Conservation (phyloP, 1,140 invertebrate genomes). For the Drosophila orosa region DNA sequence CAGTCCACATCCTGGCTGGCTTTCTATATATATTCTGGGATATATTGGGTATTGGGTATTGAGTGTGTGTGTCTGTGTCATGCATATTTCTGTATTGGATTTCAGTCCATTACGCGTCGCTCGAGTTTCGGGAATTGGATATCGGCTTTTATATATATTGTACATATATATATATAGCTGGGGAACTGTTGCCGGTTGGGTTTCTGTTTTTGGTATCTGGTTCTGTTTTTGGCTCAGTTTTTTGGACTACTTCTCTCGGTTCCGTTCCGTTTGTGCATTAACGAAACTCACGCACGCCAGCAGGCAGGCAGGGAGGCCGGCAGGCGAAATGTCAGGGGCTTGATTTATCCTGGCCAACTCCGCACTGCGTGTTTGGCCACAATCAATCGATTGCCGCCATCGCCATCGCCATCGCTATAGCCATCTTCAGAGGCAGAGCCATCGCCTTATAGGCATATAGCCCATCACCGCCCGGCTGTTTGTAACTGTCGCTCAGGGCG, state of each 20-base stretch:
- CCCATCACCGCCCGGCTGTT: conserved; percentile 59
- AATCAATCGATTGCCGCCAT: conserved; percentile 77
- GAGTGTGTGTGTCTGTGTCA: conserved; percentile 51
- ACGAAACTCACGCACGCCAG: conserved; percentile 77
- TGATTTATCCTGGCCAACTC: conserved; percentile 82
- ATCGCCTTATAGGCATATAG: conserved; percentile 40
- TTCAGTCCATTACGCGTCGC: conserved; percentile 77
- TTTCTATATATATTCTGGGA: conserved; percentile 15
- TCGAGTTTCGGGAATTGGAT: conserved; percentile 77
- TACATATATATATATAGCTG: conserved; percentile 8
- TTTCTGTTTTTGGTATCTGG: conserved; percentile 32
- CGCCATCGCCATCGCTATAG: conserved; percentile 47
- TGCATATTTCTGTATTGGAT: conserved; percentile 82
- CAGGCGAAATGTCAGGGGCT: conserved; percentile 75
- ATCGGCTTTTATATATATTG: conserved; percentile 73
- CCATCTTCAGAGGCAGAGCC: conserved; percentile 28
- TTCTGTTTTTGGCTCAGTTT: conserved; percentile 7
- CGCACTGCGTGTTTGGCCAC: conserved; percentile 79
- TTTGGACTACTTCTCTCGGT: conserved; percentile 25
- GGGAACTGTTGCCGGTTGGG: conserved; percentile 66
- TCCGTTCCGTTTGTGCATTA: conserved; percentile 63
- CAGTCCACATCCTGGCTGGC: conserved; percentile 20
- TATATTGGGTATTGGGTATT: neutral
- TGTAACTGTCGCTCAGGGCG: conserved; percentile 79
- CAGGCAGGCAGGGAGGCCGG: conserved; percentile 12